phyloP scores from a whole-genome alignment of 2,797 vertebrate genomes.

The Neopelma chrysocephalum region DNA sequence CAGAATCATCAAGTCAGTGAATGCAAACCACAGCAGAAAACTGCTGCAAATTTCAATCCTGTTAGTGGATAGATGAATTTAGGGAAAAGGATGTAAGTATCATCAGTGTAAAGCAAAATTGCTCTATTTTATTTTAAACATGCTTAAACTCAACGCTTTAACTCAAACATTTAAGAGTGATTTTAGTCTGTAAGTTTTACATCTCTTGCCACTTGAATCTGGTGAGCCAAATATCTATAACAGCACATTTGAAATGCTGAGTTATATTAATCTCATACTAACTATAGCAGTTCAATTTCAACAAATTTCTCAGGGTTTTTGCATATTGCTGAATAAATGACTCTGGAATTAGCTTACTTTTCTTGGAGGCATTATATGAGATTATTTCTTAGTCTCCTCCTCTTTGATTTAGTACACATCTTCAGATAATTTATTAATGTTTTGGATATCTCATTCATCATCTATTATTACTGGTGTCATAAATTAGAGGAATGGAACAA shows the following conservation, averaged over 20 bases:
- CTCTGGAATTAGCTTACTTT: slow-evolving; percentile 63
- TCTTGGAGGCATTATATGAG: slow-evolving; percentile 64
- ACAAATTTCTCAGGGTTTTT: slow-evolving; percentile 61
- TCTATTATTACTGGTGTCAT: slow-evolving; percentile 67
- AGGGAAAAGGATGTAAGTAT: slow-evolving; percentile 1
- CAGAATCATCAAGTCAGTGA: not conserved
- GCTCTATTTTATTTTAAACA: slow-evolving; percentile 55
- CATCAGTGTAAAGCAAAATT: not conserved
- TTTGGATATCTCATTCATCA: slow-evolving; percentile 73
- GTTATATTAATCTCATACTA: slow-evolving; percentile 57
- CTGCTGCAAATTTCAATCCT: slow-evolving; percentile 10
- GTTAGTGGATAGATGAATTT: not conserved
- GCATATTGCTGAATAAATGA: slow-evolving; percentile 65
- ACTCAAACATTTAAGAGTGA: slow-evolving; percentile 34
- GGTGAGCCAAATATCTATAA: not conserved
- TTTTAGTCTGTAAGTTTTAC: slow-evolving; percentile 17
- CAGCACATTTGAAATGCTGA: slow-evolving; percentile 28
- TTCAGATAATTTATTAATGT: slow-evolving; percentile 74
- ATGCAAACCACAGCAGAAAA: slow-evolving; percentile 47
- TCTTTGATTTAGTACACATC: slow-evolving; percentile 73
- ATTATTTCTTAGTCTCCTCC: slow-evolving; percentile 66
- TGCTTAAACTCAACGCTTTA: not conserved
- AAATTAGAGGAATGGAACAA: slow-evolving; percentile 71
- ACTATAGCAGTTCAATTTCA: slow-evolving; percentile 57
- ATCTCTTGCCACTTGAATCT: slow-evolving; percentile 45